Evolutionary conservation across 2,113 vertebrate genomes (phyloP).

Genomic region (Brachyhypopomus gauderio): DNA sequence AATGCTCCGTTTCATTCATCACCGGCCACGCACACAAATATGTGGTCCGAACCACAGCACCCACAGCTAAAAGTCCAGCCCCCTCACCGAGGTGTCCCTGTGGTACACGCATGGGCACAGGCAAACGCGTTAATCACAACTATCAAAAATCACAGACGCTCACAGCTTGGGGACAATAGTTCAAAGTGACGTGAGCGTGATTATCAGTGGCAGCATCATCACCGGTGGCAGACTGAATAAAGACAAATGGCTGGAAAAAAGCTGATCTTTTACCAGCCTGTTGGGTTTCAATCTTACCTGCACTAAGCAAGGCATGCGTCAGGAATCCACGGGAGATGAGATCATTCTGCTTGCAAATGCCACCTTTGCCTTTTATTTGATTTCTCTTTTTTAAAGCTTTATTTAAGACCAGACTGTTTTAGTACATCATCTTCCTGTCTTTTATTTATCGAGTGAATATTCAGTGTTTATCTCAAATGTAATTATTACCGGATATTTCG

Average conservation of each 20-base stretch:
- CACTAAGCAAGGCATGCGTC: not conserved
- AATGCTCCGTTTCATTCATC: not conserved
- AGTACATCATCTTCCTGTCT: not conserved
- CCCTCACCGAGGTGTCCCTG: not conserved
- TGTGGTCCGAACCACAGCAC: not conserved
- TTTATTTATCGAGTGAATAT: not conserved
- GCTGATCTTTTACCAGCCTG: constrained; percentile 27
- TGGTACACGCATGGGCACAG: not conserved
- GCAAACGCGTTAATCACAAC: not conserved
- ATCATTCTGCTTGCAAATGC: not conserved
- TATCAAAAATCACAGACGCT: constrained; percentile 46
- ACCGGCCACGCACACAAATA: not conserved
- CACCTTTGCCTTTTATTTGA: not conserved
- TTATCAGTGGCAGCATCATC: constrained; percentile 20
- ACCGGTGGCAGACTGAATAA: not conserved
- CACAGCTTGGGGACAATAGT: constrained; percentile 43
- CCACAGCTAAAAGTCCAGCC: not conserved
- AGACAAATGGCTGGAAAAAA: constrained; percentile 9
- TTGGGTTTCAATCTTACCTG: constrained; percentile 11
- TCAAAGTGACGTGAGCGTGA: constrained; percentile 30
- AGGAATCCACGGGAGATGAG: not conserved
- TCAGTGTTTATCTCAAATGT: not conserved
- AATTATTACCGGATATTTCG: not conserved
- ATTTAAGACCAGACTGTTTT: not conserved
- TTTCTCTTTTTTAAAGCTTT: not conserved